A percentile compares a stretch with the other conserved stretches of the same genome.
These are phyloP conservation scores for Dinothrombium tinctorium DNA, from an alignment of 1,140 invertebrate species.

Conservation along the genomic window DNA sequence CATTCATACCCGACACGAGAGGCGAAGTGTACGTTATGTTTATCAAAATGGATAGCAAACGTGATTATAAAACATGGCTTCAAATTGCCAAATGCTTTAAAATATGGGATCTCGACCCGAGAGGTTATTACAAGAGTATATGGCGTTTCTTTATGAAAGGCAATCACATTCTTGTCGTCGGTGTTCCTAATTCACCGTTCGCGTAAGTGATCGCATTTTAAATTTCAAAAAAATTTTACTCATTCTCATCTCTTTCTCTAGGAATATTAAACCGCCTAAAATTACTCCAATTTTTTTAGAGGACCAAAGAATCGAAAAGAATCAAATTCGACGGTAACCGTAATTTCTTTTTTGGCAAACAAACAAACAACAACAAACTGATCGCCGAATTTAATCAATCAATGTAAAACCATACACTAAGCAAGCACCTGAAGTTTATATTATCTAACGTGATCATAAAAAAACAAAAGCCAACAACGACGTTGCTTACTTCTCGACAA, in stretches of 20 bases:
- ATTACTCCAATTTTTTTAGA: slow-evolving; percentile 23
- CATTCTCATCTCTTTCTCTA: not conserved
- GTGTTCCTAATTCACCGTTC: slow-evolving; percentile 32
- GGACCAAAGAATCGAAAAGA: slow-evolving; percentile 7
- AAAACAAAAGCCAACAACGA: too few relatives aligned
- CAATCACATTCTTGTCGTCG: slow-evolving; percentile 30
- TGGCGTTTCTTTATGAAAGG: slow-evolving; percentile 32
- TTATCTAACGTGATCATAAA: too few relatives aligned
- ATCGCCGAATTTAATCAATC: too few relatives aligned
- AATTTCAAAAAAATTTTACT: not conserved
- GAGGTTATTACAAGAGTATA: slow-evolving; percentile 36
- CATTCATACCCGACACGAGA: slow-evolving; percentile 23
- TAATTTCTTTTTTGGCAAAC: too few relatives aligned
- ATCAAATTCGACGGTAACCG: too few relatives aligned
- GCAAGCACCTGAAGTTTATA: too few relatives aligned
- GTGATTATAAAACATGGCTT: slow-evolving; percentile 34
- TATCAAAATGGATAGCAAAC: slow-evolving; percentile 31
- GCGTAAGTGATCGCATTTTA: slow-evolving; percentile 22
- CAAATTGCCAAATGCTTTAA: slow-evolving; percentile 37
- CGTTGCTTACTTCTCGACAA: too few relatives aligned
- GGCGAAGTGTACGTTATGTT: slow-evolving; percentile 28
- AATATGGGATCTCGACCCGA: slow-evolving; percentile 38
- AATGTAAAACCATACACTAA: too few relatives aligned
- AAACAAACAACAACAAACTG: too few relatives aligned
- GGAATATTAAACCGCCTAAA: slow-evolving; percentile 22